Conservation (phyloP, 2,797 vertebrate species). For the Melanotaenia trifasciata region DNA sequence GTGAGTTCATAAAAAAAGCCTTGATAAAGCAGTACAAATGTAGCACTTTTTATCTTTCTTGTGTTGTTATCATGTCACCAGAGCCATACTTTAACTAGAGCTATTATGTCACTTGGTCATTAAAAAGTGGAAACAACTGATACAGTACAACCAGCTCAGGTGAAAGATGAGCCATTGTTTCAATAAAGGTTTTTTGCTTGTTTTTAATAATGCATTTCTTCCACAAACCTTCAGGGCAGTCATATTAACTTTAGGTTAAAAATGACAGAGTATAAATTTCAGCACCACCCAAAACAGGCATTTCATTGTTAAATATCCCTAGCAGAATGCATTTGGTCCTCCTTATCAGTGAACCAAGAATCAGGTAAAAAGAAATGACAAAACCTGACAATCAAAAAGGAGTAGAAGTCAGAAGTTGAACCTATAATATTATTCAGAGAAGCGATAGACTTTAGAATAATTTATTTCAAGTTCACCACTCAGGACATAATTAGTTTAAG, state of each 20-base stretch:
- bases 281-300: neutral
- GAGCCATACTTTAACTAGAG: neutral
- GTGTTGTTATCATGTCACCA: neutral
- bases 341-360: conserved; percentile 18
- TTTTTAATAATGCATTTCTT: neutral
- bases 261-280: conserved; percentile 12
- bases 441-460: neutral
- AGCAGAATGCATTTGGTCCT: neutral
- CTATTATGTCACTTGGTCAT: neutral
- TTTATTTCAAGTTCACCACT: conserved; percentile 18
- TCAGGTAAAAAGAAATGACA: neutral
- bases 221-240: neutral
- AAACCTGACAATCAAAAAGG: neutral
- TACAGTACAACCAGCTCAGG: neutral
- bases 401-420: conserved; percentile 3
- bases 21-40: neutral
- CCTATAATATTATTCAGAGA: neutral
- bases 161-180: neutral
- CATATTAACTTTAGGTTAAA: conserved; percentile 4
- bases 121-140: neutral
- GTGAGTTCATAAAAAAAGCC: neutral
- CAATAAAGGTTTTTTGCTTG: neutral
- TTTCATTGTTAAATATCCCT: conserved; percentile 11
- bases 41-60: neutral
- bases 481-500: conserved; percentile 5